Percentiles rank a stretch among this genome's conserved stretches.
phyloP scores from a whole-genome alignment of 1,140 invertebrate genomes.

The Brachionus rubens region DNA sequence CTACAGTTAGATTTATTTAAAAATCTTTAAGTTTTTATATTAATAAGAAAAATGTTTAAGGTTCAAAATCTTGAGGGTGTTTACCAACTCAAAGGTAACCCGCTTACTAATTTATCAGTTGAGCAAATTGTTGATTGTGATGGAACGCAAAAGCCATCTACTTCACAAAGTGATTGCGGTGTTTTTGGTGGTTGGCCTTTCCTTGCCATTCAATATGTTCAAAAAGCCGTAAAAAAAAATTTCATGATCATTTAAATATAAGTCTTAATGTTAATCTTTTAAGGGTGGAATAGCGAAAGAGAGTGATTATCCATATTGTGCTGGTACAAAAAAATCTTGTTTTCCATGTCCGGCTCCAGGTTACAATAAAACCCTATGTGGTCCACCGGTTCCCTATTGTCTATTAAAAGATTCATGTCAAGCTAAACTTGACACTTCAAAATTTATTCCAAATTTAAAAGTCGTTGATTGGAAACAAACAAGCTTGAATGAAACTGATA shows the following conservation, averaged over 20 bases:
- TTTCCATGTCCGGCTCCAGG: constrained; percentile 52
- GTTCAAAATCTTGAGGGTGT: constrained; percentile 55
- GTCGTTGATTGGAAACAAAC: constrained; percentile 53
- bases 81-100: constrained; percentile 51
- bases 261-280: neutral
- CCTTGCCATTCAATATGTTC: constrained; percentile 54
- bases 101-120: constrained; percentile 54
- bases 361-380: constrained; percentile 54
- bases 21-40: neutral
- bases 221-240: constrained; percentile 49
- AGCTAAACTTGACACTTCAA: constrained; percentile 51
- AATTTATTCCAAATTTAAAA: constrained; percentile 53
- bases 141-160: constrained; percentile 48
- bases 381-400: constrained; percentile 52
- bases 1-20: no score
- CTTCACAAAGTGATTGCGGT: constrained; percentile 52
- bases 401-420: constrained; percentile 53
- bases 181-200: constrained; percentile 57
- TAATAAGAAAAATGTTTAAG: neutral
- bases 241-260: neutral
- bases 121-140: constrained; percentile 58
- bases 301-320: constrained; percentile 54
- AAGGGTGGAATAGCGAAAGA: constrained; percentile 54
- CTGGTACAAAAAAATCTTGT: constrained; percentile 52
- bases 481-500: constrained; percentile 52